These are phyloP conservation scores for Drosophila diplacantha DNA, from an alignment of 2,888 invertebrate genomes.

Conservation along the genomic window DNA sequence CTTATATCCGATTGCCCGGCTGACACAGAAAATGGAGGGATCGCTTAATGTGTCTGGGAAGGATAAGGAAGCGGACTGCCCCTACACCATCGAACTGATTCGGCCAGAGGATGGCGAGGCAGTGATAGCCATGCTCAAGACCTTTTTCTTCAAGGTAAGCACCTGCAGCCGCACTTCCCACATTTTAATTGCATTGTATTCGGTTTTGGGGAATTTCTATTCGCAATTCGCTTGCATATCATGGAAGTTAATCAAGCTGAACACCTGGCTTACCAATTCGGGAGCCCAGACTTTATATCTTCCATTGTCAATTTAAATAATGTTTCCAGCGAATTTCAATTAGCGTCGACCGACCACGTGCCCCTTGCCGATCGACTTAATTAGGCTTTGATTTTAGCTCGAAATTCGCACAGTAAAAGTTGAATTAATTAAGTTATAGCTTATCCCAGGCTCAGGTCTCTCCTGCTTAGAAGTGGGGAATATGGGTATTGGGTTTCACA, in stretches of 20 bases:
- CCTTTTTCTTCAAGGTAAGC: constrained; percentile 80
- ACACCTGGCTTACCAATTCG: constrained; percentile 35
- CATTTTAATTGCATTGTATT: constrained; percentile 10
- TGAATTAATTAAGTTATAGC: constrained; percentile 27
- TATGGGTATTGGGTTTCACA: background rate
- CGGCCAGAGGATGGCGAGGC: constrained; percentile 79
- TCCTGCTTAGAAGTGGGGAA: constrained; percentile 6
- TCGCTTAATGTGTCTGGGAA: constrained; percentile 68
- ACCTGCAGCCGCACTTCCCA: background rate
- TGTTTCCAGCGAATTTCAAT: constrained; percentile 40
- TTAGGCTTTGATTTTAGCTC: constrained; percentile 26
- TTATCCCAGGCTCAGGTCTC: constrained; percentile 9
- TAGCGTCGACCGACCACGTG: constrained; percentile 22
- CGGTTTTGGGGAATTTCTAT: constrained; percentile 8
- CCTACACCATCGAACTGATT: constrained; percentile 77
- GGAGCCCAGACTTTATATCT: constrained; percentile 18
- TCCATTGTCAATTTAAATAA: constrained; percentile 47
- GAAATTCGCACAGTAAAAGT: constrained; percentile 38
- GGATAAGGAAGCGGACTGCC: constrained; percentile 56
- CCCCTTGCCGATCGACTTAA: constrained; percentile 22
- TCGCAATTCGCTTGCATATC: constrained; percentile 18
- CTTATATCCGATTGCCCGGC: constrained; percentile 75
- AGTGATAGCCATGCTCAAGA: constrained; percentile 80
- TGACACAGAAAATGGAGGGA: constrained; percentile 76
- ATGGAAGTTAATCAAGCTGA: constrained; percentile 29